Evolutionary conservation across 2,888 invertebrate species (phyloP).

Genomic region (Euzetes globulus): DNA sequence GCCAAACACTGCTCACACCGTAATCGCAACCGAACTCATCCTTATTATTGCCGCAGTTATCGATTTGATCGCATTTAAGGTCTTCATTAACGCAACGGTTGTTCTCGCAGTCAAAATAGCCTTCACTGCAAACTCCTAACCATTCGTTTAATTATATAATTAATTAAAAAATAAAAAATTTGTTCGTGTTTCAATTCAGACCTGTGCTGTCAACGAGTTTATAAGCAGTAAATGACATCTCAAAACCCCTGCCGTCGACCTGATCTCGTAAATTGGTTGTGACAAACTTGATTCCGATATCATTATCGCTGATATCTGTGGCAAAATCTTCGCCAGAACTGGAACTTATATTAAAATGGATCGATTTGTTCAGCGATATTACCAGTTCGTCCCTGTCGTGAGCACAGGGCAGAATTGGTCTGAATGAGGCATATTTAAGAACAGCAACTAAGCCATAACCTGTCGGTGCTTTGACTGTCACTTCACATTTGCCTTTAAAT

Average conservation of each 20-base stretch:
- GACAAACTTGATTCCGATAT: neutral
- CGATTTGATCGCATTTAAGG: slow-evolving; percentile 13
- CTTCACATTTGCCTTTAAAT: slow-evolving; percentile 11
- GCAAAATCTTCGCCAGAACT: neutral
- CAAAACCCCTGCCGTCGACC: neutral
- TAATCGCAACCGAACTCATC: slow-evolving; percentile 20
- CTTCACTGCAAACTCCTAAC: slow-evolving; percentile 5
- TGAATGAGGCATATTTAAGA: slow-evolving; percentile 4
- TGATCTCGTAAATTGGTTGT: neutral
- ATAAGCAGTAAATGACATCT: slow-evolving; percentile 2
- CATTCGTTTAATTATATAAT: neutral
- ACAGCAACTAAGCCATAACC: neutral
- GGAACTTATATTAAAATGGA: slow-evolving; percentile 4
- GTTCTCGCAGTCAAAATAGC: slow-evolving; percentile 5
- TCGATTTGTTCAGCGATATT: neutral
- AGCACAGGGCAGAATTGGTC: neutral
- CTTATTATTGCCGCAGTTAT: slow-evolving; percentile 10
- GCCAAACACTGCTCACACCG: slow-evolving; percentile 22
- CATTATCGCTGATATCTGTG: slow-evolving; percentile 4
- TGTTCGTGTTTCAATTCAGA: neutral
- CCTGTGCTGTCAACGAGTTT: neutral
- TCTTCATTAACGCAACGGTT: neutral
- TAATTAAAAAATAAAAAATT: neutral
- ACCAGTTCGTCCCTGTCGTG: neutral
- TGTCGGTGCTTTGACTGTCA: neutral